Base-by-base conservation (phyloP, 2,888 invertebrate species). In the Ctena decussata region DNA sequence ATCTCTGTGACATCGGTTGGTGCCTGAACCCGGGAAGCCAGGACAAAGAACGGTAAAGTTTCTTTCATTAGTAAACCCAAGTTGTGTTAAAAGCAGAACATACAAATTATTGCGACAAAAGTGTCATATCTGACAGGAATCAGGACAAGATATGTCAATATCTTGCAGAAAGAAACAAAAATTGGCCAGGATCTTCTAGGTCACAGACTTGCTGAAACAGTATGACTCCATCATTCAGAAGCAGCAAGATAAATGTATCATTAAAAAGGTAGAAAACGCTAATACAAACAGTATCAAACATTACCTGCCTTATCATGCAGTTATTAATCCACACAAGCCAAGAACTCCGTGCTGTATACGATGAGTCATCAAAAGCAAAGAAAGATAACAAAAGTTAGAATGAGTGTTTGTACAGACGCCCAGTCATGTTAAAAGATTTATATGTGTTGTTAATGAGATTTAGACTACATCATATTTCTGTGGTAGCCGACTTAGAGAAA, bases 371-470 rank as follows among this genome's bases (percentile, higher is more conserved):
- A 6, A 80, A 77, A 77, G 24, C 73, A 35, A 35, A 71, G 32
- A 32, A n/a, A 11, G 57, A 72, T 21, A 60, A 84, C 60, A 76
- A 71, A 15, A 80, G 80, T 76, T n/a, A 79, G 5, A 84, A 80
- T 30, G 84, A 84, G 18, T 75, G 70, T 27, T 41, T 84, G 18
- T 65, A 81, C 30, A 72, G 80, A 35, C 81, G 81, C 15, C 84
- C 80, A 35, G 81, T 84, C 12, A 30, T 77, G 65, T 21, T 80
- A 15, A 75, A 77, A 15, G 75, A 86, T 60, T 27, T 86, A 11
- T 77, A 80, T 46, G 83, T 80, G 0, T 70, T 81, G 35, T 53
- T 83, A n/a, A 57, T 83, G 78, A 18, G 81, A 71, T 86, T 83
- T 44, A 46, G 78, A 65, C n/a, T 75, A n/a, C 8, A 79, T 41